phyloP scores from a whole-genome alignment of 2,113 vertebrate species.

The Protobothrops mucrosquamatus region DNA sequence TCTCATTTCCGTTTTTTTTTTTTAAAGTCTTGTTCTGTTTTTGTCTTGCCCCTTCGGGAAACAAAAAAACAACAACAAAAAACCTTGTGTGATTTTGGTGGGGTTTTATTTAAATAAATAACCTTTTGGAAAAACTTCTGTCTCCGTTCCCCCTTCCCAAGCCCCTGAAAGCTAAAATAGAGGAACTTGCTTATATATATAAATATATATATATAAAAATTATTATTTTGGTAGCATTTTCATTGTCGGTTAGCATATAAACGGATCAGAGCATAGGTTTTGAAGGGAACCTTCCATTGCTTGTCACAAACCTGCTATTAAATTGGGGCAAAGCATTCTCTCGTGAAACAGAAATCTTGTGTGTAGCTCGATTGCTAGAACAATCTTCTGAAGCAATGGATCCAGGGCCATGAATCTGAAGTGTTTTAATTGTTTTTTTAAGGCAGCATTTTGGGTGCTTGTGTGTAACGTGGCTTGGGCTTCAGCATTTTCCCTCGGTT shows the following conservation, averaged over 20 bases:
- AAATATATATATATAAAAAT: not conserved
- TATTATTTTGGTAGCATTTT: slow-evolving; percentile 19
- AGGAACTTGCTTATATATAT: slow-evolving; percentile 43
- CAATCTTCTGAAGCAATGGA: slow-evolving; percentile 47
- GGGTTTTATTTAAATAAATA: slow-evolving; percentile 69
- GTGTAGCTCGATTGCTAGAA: slow-evolving; percentile 55
- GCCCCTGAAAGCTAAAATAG: slow-evolving; percentile 31
- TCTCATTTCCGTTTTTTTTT: slow-evolving; percentile 4
- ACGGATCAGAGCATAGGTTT: slow-evolving; percentile 31
- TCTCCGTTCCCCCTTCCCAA: slow-evolving; percentile 6
- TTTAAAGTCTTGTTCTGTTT: not conserved
- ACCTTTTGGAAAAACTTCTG: slow-evolving; percentile 17
- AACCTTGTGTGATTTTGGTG: slow-evolving; percentile 23
- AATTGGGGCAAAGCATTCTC: not conserved
- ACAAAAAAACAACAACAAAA: not conserved
- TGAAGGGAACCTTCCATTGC: slow-evolving; percentile 22
- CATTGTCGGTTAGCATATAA: not conserved
- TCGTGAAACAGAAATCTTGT: not conserved
- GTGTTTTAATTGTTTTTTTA: slow-evolving; percentile 11
- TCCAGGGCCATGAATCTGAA: slow-evolving; percentile 24
- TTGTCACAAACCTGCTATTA: slow-evolving; percentile 39
- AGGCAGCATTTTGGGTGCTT: slow-evolving; percentile 10
- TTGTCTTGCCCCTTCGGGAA: not conserved
- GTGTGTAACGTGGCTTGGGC: slow-evolving; percentile 10
- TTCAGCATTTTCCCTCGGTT: not conserved